Percentiles rank a stretch among this genome's conserved stretches.
Evolutionary conservation across 2,888 invertebrate genomes (phyloP).

Genomic region (Conchocele bisecta): DNA sequence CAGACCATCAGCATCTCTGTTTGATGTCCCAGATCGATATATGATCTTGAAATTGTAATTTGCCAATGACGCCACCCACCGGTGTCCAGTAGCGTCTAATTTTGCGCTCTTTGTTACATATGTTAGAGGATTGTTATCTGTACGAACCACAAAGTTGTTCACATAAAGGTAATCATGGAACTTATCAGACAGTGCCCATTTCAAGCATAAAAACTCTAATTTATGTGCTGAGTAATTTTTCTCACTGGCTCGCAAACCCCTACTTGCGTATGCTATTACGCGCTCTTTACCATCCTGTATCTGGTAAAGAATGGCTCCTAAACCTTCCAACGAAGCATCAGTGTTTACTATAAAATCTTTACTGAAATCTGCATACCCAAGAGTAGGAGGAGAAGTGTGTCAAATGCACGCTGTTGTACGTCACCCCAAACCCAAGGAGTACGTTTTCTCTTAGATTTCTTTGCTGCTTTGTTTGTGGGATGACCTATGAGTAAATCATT

Average conservation of each 20-base stretch:
- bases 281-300: slow-evolving; percentile 22
- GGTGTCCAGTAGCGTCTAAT: slow-evolving; percentile 27
- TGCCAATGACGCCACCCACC: slow-evolving; percentile 32
- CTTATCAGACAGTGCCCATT: slow-evolving; percentile 36
- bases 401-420: no score
- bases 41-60: slow-evolving; percentile 27
- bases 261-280: slow-evolving; percentile 28
- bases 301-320: slow-evolving; percentile 34
- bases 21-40: slow-evolving; percentile 23
- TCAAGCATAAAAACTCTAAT: slow-evolving; percentile 31
- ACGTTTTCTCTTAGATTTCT: no score
- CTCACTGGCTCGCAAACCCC: slow-evolving; percentile 16
- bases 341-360: slow-evolving; percentile 22
- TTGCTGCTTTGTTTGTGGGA: no score
- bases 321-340: slow-evolving; percentile 21
- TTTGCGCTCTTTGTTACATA: slow-evolving; percentile 31
- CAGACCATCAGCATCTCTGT: slow-evolving; percentile 34
- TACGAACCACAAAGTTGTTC: no score
- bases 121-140: slow-evolving; percentile 42
- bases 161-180: slow-evolving; percentile 40
- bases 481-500: no score
- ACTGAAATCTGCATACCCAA: slow-evolving; percentile 36
- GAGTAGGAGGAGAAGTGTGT: slow-evolving; percentile 23
- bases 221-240: slow-evolving; percentile 35
- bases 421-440: no score